Percentiles rank a stretch among this genome's conserved stretches.
Evolutionary conservation across 1,140 invertebrate species (phyloP).

Genomic region (Xylocopa sonorina): DNA sequence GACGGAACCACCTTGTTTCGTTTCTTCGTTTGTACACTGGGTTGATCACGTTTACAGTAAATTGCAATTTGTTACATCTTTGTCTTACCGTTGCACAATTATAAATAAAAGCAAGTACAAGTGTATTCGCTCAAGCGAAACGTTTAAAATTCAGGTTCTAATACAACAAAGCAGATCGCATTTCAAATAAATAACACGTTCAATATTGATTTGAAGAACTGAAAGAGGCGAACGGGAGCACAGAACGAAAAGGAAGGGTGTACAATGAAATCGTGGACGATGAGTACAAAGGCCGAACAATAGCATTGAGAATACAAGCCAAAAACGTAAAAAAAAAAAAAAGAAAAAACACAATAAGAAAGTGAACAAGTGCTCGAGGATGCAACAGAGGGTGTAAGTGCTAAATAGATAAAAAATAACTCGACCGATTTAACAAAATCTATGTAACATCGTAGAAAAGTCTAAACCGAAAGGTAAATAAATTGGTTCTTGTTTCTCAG

Average conservation of each 20-base stretch:
- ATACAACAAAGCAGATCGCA: conserved; percentile 1
- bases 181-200: conserved; percentile 1
- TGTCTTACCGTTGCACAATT: too few relatives aligned
- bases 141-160: conserved; percentile 42
- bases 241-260: conserved; percentile 13
- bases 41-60: too few relatives aligned
- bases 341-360: conserved; percentile 4
- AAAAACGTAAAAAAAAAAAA: conserved; percentile 47
- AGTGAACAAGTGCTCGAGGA: conserved; percentile 20
- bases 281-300: conserved; percentile 26
- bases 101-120: too few relatives aligned
- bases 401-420: conserved; percentile 1
- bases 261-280: conserved; percentile 11
- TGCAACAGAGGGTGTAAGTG: conserved; percentile 26
- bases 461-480: conserved; percentile 24
- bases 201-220: conserved; percentile 27
- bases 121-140: too few relatives aligned
- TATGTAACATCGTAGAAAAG: conserved; percentile 42
- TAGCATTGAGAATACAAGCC: conserved; percentile 40
- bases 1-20: too few relatives aligned
- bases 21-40: too few relatives aligned
- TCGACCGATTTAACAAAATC: conserved; percentile 7
- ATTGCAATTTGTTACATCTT: too few relatives aligned
- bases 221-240: conserved; percentile 2
- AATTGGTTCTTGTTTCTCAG: conserved; percentile 4